Percentiles rank a stretch among this genome's conserved stretches.
phyloP scores from a whole-genome alignment of 2,888 invertebrate genomes.

The Aphidoletes aphidimyza region DNA sequence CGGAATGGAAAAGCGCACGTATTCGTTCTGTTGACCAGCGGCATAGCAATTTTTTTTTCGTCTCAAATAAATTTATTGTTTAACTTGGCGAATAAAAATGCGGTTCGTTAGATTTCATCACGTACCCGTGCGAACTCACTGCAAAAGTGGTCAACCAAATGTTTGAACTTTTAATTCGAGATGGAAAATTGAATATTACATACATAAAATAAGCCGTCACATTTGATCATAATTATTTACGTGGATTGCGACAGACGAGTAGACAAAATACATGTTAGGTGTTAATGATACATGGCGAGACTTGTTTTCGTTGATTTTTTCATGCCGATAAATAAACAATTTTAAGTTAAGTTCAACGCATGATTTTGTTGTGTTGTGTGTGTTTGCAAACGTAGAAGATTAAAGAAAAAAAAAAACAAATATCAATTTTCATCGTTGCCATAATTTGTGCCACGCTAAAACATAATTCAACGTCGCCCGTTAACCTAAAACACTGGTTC shows the following conservation, averaged over 20 bases:
- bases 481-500: conserved; percentile 16
- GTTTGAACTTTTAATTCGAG: neutral
- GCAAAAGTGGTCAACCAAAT: neutral
- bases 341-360: conserved; percentile 11
- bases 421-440: conserved; percentile 2
- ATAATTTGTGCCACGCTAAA: neutral
- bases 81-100: conserved; percentile 7
- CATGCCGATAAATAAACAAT: conserved; percentile 4
- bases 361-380: neutral
- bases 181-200: too few species aligned
- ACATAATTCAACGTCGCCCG: neutral
- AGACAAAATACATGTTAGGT: conserved; percentile 1
- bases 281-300: neutral
- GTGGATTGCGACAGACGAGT: neutral
- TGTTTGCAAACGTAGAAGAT: too few species aligned
- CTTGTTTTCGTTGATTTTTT: neutral
- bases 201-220: neutral
- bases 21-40: too few species aligned
- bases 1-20: too few species aligned
- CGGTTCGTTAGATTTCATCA: neutral
- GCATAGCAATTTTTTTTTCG: too few species aligned
- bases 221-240: conserved; percentile 44
- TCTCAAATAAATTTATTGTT: too few species aligned
- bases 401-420: too few species aligned
- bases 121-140: neutral